Conservation (phyloP, 2,888 invertebrate species). For the Helleia helle region DNA sequence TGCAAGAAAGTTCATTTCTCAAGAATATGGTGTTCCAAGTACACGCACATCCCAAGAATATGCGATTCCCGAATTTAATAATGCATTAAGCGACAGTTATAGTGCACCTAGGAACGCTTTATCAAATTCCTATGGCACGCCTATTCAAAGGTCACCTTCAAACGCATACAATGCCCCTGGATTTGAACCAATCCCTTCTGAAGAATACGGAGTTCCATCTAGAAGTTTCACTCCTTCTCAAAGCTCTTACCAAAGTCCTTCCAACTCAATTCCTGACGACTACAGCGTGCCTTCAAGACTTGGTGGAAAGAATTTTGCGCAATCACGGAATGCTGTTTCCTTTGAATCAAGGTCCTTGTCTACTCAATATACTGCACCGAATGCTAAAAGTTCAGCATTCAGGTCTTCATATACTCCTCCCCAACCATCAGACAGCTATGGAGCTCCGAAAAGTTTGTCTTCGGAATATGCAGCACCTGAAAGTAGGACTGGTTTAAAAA, state of each 20-base stretch:
- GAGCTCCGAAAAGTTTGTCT: constrained; percentile 30
- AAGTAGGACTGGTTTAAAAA: constrained; percentile 39
- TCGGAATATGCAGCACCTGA: constrained; percentile 66
- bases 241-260: constrained; percentile 15
- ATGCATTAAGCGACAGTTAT: background rate
- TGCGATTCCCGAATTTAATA: background rate
- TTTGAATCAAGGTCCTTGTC: constrained; percentile 31
- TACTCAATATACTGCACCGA: constrained; percentile 31
- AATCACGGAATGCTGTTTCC: constrained; percentile 24
- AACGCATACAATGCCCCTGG: constrained; percentile 24
- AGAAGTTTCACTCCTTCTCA: constrained; percentile 12
- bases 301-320: constrained; percentile 27
- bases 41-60: constrained; percentile 10
- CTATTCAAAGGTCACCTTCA: constrained; percentile 4
- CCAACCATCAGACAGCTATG: constrained; percentile 22
- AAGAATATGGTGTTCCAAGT: constrained; percentile 30
- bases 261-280: constrained; percentile 12
- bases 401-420: constrained; percentile 20
- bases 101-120: background rate
- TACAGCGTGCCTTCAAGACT: constrained; percentile 28
- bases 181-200: constrained; percentile 26
- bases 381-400: constrained; percentile 28
- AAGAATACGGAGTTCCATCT: constrained; percentile 9
- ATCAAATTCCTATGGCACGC: constrained; percentile 5
- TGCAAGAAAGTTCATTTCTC: constrained; percentile 9